Evolutionary conservation across 2,888 invertebrate genomes (phyloP).

Genomic region (Oscheius sp.): DNA sequence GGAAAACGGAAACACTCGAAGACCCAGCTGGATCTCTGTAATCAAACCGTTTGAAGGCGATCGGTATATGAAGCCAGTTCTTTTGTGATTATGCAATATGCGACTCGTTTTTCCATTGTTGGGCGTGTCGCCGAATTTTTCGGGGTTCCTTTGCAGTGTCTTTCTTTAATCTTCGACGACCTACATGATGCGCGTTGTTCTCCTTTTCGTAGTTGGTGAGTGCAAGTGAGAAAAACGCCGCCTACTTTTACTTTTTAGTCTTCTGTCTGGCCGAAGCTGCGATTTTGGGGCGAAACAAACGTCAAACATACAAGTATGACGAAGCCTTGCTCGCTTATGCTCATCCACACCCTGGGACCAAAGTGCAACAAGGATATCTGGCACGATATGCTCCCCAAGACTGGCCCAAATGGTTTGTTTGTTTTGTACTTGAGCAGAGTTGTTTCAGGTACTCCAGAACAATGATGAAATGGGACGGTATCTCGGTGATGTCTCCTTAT

Average conservation of each 20-base stretch:
- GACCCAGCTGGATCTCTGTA: not conserved
- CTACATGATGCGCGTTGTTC: slow-evolving; percentile 36
- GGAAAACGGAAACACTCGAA: no score
- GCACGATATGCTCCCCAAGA: slow-evolving; percentile 62
- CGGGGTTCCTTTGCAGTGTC: slow-evolving; percentile 32
- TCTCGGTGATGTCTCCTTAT: slow-evolving; percentile 55
- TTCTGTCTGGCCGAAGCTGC: slow-evolving; percentile 20
- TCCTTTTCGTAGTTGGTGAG: slow-evolving; percentile 35
- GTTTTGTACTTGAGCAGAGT: not conserved
- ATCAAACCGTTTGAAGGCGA: slow-evolving; percentile 8
- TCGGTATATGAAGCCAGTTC: slow-evolving; percentile 4
- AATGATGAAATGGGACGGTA: slow-evolving; percentile 62
- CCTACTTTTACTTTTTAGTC: slow-evolving; percentile 14
- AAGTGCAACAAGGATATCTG: slow-evolving; percentile 53
- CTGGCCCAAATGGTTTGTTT: slow-evolving; percentile 58
- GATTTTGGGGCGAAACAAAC: slow-evolving; percentile 40
- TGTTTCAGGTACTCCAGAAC: slow-evolving; percentile 59
- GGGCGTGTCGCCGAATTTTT: slow-evolving; percentile 36
- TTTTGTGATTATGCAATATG: slow-evolving; percentile 34
- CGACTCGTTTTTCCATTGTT: slow-evolving; percentile 37
- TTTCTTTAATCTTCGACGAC: slow-evolving; percentile 25
- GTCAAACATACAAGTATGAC: slow-evolving; percentile 60
- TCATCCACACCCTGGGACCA: slow-evolving; percentile 57
- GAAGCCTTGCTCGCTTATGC: slow-evolving; percentile 56
- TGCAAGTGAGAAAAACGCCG: slow-evolving; percentile 30